Conservation (phyloP, 1,140 invertebrate species). For the Myzus persicae region DNA sequence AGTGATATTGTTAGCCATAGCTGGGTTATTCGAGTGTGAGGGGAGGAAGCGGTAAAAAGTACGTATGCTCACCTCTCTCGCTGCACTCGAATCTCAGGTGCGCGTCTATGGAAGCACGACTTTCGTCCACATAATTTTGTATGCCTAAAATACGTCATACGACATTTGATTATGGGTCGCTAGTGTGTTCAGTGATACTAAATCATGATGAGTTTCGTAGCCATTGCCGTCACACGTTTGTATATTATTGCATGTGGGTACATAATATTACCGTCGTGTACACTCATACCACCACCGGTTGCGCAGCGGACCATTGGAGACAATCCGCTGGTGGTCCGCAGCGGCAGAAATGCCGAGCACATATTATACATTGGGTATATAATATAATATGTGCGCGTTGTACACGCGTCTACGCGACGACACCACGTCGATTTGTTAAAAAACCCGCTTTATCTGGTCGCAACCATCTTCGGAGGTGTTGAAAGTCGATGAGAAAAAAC, state of each 20-base stretch:
- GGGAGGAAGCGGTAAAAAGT: too few species aligned
- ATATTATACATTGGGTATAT: not conserved
- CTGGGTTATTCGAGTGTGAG: too few species aligned
- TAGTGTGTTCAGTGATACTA: not conserved
- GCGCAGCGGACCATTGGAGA: not conserved
- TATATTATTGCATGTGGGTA: not conserved
- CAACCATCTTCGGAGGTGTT: conserved; percentile 56
- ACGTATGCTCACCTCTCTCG: too few species aligned
- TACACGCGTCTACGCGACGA: not conserved
- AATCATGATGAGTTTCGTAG: not conserved
- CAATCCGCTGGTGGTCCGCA: conserved; percentile 29
- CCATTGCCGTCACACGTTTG: not conserved
- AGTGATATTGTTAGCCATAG: too few species aligned
- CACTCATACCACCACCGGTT: not conserved
- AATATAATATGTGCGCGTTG: not conserved
- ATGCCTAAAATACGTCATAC: too few species aligned
- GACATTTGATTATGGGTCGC: not conserved
- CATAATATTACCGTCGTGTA: not conserved
- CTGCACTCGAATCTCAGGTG: not conserved
- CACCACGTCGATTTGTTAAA: conserved; percentile 51
- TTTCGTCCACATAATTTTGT: too few species aligned
- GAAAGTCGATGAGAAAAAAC: not conserved
- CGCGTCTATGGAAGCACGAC: not conserved
- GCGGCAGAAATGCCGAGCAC: not conserved
- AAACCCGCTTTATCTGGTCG: conserved; percentile 48